Base-by-base conservation (phyloP, 64 coral and sea anemone species). In the Montipora foliosa region DNA sequence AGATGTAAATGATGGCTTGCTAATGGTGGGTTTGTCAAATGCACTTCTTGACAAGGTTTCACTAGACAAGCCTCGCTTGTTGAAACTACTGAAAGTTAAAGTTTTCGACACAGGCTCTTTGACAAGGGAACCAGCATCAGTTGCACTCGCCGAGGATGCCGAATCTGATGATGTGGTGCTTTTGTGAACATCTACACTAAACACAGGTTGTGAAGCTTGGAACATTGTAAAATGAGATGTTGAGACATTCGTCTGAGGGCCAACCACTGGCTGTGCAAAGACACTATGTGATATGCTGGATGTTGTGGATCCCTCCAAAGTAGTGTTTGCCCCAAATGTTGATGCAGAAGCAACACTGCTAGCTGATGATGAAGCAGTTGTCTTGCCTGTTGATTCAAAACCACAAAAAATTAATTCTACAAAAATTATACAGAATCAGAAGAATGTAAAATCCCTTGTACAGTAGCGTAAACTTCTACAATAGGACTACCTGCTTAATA, bases 71-170 rank as follows among this genome's bases (percentile, higher is more conserved):
- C 17, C 66, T 5, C 19, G 5, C 5, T 67, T 84, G 29, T 14
- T 48, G 37, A 86, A 86, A 13, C 82, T 10, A 70, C 82, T 44
- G 46, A 86, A 86, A 6, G 82, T 51, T 11, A 86, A 37, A 24
- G 8, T 69, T 7, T 16, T 13, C 20, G 47, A 71, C 5, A 66
- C 49, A 70, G 44, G 45, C 45, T 70, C 44, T 19, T 72, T 71
- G 45, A 21, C 46, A 49, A 71, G 45, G 8, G 66, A 70, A 16
- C 82, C 20, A 50, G 45, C 21, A 45, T 46, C 71, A 49, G 82
- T 19, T 5, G 15, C 16, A 49, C 17, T 44, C n/a, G 45, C 0
- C 13, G 67, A 72, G 70, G 62, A 49, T 13, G 1, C 17, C 19
- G 71, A 15, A 15, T 57, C 16, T 20, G 44, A 15, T 4, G 17